These are phyloP conservation scores for Myiagra hebetior DNA, from an alignment of 2,113 vertebrate species.

Conservation along the genomic window DNA sequence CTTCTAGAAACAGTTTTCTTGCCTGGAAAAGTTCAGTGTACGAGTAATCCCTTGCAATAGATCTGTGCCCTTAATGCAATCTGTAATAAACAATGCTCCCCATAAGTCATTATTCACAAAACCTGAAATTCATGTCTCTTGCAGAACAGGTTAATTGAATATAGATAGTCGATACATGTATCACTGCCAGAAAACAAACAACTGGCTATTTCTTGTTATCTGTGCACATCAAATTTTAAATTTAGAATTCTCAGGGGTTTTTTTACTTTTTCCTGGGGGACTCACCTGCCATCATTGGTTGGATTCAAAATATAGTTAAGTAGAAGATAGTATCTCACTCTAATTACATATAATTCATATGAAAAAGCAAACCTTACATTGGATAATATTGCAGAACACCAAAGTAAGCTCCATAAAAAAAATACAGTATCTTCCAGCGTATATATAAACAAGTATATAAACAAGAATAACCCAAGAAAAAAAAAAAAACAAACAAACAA, in stretches of 20 bases:
- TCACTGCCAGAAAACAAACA: neutral
- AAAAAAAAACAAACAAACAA: neutral
- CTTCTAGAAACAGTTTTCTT: conserved; percentile 41
- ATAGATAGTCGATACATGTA: neutral
- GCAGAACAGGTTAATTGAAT: neutral
- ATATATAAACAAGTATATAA: neutral
- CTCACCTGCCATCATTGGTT: neutral
- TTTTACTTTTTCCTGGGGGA: neutral
- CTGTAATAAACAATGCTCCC: conserved; percentile 51
- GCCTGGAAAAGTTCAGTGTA: conserved; percentile 6
- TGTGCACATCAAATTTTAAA: neutral
- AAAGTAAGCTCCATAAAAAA: neutral
- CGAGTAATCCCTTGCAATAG: conserved; percentile 30
- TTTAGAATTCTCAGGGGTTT: neutral
- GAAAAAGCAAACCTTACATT: neutral
- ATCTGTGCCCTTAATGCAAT: conserved; percentile 49
- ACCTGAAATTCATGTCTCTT: neutral
- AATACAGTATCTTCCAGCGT: neutral
- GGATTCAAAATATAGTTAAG: neutral
- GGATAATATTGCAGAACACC: neutral
- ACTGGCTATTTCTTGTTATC: neutral
- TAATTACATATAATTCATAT: neutral
- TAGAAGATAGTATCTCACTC: neutral
- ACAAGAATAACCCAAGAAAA: neutral
- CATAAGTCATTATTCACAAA: neutral